Evolutionary conservation across 2,888 invertebrate species (phyloP), one percentile per base, ranked within the genome.

Genomic region (Andrena bucephala): DNA sequence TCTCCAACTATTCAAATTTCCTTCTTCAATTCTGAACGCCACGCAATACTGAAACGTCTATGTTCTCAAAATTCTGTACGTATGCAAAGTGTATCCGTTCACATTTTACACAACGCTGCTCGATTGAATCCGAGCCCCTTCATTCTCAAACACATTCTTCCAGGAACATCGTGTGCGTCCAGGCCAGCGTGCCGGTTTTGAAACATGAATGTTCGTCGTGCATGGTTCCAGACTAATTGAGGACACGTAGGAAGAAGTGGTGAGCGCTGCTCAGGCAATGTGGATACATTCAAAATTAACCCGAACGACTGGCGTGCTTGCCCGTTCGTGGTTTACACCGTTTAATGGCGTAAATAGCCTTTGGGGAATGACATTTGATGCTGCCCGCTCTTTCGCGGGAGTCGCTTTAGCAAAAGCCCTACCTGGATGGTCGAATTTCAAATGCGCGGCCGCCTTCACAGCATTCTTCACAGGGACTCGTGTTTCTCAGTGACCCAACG

Each of bases 331-430:
- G 85, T 86, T 85, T 82, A 85, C 86, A 77, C 77, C 85, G 83
- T 88, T 88, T 84, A 89, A 89, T 85, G 80, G 84, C 80, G 83
- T 85, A 87, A 89, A 90, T 85, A 84, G 72, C 84, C 87, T 87
- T 85, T 76, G 85, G 85, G 83, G 85, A 82, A 84, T 83, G 90
- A 90, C 85, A 90, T 88, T 89, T 84, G 90, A 91, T 83, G 86
- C 91, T 85, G 70, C 70, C 69, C 80, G 80, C 77, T 67, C 84
- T 86, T 83, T 79, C 84, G 62, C 62, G 74, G 65, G 87, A 79
- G 79, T 90, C 89, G 67, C 86, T 83, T 85, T 83, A 71, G 83
- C 85, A 81, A 84, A 77, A 76, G 86, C 76, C 48, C 67, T 54
- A 66, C 24, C 48, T 59, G 27, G 65, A 33, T 7, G 72, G 31